Percentiles rank a stretch among this genome's conserved stretches.
phyloP scores from a whole-genome alignment of 2,113 vertebrate species.

The Benitochromis conjunctus region DNA sequence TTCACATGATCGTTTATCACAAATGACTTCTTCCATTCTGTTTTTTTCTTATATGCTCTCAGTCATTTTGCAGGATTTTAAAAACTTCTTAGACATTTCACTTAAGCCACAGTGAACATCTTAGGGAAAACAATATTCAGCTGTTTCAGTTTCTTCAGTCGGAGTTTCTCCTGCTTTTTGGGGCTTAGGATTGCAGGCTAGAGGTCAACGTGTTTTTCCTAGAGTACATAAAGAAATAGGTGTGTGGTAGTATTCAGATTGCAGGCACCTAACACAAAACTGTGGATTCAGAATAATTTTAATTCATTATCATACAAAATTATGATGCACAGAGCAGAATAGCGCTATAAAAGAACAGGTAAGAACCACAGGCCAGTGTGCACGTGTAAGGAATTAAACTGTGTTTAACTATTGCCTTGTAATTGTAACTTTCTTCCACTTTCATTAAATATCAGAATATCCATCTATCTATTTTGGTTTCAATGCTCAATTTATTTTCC shows the following conservation, averaged over 20 bases:
- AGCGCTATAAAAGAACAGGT: background rate
- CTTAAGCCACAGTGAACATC: background rate
- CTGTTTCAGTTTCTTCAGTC: background rate
- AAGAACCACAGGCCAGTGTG: background rate
- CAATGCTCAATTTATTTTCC: background rate
- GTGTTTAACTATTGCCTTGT: background rate
- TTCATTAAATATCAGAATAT: background rate
- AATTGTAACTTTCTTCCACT: background rate
- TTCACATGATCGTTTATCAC: background rate
- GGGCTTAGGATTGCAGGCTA: background rate
- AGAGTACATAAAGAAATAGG: background rate
- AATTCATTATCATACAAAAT: background rate
- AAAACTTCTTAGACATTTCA: background rate
- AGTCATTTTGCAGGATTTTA: background rate
- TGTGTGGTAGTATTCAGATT: background rate
- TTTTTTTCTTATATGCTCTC: background rate
- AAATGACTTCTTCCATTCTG: background rate
- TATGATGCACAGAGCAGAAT: background rate
- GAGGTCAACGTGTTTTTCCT: background rate
- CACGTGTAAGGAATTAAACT: background rate
- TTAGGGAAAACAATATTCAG: background rate
- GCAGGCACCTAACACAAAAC: background rate
- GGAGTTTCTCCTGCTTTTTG: background rate
- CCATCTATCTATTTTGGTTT: background rate
- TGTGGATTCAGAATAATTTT: background rate